Evolutionary conservation across 2,888 invertebrate genomes (phyloP), one percentile per base, ranked within the genome.

Genomic region (Limnephilus marmoratus): DNA sequence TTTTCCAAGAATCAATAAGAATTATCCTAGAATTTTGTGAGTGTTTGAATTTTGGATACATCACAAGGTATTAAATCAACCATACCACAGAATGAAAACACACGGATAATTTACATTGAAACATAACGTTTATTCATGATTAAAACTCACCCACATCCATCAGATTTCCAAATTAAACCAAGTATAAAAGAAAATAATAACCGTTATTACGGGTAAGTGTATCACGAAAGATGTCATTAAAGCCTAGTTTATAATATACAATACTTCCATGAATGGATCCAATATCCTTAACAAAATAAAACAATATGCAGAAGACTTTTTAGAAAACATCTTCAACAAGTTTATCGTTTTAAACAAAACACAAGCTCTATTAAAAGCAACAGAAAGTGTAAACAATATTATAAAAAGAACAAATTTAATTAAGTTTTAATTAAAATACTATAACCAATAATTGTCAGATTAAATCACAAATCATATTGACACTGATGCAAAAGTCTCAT

Each of bases 71-170:
- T 85, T 29, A 85, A 49, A 49, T 86, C 80, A 87, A 87, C 34
- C 87, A 80, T 85, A 41, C n/a, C 45, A 37, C 45, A 24, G 83
- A 94, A 93, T 93, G 89, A 93, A 94, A 94, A 93, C 93, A 94
- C 93, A 93, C 81, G 81, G 91, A 92, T 91, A 92, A 92, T 94
- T 92, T 93, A 94, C 94, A 94, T 93, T 94, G 94, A 94, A 94
- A 94, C 93, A 93, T 93, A 94, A 93, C 93, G 93, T 94, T 93
- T 93, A 94, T 93, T 93, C 93, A 94, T 92, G 91, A 93, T 93
- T 94, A 93, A 93, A 93, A 92, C 91, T 93, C 93, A 90, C 88
- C 92, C 93, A 93, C 92, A 93, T 93, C 91, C 93, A 89, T 90
- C 93, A 92, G 91, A 92, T 93, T 93, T 92, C 91, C 93, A 94